Percentiles rank a stretch among this genome's conserved stretches.
Evolutionary conservation across 2,797 vertebrate species (phyloP).

Genomic region (Melanotaenia trifasciata): DNA sequence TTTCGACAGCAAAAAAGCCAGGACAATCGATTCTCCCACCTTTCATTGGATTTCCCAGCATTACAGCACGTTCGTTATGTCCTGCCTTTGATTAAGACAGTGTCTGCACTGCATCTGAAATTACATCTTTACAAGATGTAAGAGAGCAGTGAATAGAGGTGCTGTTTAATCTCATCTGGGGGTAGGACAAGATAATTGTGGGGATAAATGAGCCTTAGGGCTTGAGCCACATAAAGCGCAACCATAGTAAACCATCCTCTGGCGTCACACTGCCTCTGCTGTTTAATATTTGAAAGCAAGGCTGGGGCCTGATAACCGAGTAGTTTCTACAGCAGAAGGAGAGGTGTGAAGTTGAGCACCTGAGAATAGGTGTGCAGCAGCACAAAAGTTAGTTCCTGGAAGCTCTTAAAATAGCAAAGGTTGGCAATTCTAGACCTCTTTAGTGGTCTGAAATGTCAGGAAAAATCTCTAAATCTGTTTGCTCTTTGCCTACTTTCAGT

Average conservation of each 20-base stretch:
- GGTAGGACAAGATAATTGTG: constrained; percentile 63
- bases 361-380: constrained; percentile 2
- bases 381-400: constrained; percentile 12
- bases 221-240: constrained; percentile 43
- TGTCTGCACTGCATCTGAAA: constrained; percentile 63
- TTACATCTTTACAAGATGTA: constrained; percentile 72
- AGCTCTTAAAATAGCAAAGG: neutral
- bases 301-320: constrained; percentile 64
- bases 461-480: neutral
- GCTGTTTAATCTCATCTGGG: constrained; percentile 65
- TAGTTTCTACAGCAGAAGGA: constrained; percentile 63
- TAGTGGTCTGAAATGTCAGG: neutral
- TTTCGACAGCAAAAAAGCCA: constrained; percentile 18
- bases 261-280: constrained; percentile 65
- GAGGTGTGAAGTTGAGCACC: constrained; percentile 46
- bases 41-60: constrained; percentile 42
- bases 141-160: constrained; percentile 54
- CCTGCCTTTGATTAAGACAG: constrained; percentile 58
- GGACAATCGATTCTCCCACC: constrained; percentile 55
- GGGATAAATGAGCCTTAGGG: constrained; percentile 59
- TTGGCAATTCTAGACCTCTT: neutral
- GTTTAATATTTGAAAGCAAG: constrained; percentile 82
- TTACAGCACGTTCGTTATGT: constrained; percentile 40
- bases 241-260: constrained; percentile 68
- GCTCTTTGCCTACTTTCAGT: neutral